Conservation (phyloP, 2,888 invertebrate species). For the Callosobruchus maculatus region DNA sequence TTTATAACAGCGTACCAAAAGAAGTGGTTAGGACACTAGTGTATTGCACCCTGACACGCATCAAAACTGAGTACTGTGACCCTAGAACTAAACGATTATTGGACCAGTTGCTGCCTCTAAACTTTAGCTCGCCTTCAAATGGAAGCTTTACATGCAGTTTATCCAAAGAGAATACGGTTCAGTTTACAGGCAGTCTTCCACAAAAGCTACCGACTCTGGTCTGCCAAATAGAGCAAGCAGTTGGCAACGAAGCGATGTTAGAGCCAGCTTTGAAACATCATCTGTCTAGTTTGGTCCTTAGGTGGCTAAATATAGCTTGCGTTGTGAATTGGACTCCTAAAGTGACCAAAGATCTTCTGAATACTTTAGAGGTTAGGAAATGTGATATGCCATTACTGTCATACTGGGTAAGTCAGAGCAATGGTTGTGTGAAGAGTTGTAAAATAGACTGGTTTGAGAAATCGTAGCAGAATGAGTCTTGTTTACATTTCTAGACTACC, state of each 20-base stretch:
- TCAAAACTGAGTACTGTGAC: constrained; percentile 39
- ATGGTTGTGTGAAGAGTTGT: constrained; percentile 15
- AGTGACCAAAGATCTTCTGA: constrained; percentile 31
- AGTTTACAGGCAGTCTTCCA: constrained; percentile 64
- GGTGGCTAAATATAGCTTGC: constrained; percentile 69
- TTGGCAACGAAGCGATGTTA: constrained; percentile 63
- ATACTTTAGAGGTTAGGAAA: constrained; percentile 57
- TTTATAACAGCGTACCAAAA: constrained; percentile 57
- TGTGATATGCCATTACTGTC: constrained; percentile 59
- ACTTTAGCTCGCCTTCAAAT: constrained; percentile 50
- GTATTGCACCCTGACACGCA: constrained; percentile 62
- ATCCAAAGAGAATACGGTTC: constrained; percentile 51
- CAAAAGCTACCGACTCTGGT: constrained; percentile 65
- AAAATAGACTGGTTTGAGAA: constrained; percentile 14
- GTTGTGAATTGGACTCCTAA: constrained; percentile 35
- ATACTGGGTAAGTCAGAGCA: constrained; percentile 51
- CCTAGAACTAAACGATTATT: constrained; percentile 27
- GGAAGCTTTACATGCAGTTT: constrained; percentile 53
- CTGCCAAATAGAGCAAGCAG: constrained; percentile 62
- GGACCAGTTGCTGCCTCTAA: constrained; percentile 48
- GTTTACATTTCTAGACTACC: too few relatives aligned
- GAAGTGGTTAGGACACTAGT: constrained; percentile 59
- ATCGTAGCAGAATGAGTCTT: too few relatives aligned
- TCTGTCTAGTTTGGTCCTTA: constrained; percentile 63
- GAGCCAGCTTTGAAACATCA: constrained; percentile 64